A percentile compares a stretch with the other conserved stretches of the same genome.
phyloP scores from a whole-genome alignment of 2,888 invertebrate species.

The Mesodorylaimus sp. region DNA sequence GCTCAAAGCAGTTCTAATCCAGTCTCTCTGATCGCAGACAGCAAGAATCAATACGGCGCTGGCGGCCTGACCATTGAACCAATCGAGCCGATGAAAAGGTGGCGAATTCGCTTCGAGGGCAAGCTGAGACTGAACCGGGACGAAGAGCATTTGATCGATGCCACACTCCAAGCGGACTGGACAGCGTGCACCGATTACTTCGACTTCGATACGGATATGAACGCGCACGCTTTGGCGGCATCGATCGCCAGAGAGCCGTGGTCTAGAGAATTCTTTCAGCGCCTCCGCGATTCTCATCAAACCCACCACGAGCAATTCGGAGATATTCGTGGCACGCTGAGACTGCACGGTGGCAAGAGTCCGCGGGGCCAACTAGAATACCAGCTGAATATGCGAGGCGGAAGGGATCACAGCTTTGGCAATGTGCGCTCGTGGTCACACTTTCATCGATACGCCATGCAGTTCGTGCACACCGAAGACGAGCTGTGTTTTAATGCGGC shows the following conservation, averaged over 20 bases:
- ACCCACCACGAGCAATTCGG: conserved; percentile 68
- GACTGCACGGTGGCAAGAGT: conserved; percentile 37
- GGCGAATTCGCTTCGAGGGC: conserved; percentile 51
- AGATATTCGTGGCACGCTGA: conserved; percentile 42
- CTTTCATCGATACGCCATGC: conserved; percentile 58
- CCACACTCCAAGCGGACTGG: conserved; percentile 47
- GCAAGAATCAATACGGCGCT: conserved; percentile 42
- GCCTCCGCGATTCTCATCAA: conserved; percentile 52
- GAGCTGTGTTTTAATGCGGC: conserved; percentile 50
- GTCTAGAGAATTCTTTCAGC: conserved; percentile 48
- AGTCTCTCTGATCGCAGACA: conserved; percentile 28
- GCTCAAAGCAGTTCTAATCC: too few relatives aligned
- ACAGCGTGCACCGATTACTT: conserved; percentile 45
- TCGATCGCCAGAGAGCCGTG: conserved; percentile 56
- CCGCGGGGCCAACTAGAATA: too few relatives aligned
- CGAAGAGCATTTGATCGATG: conserved; percentile 36
- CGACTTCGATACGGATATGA: conserved; percentile 53
- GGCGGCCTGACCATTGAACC: conserved; percentile 50
- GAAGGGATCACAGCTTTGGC: conserved; percentile 63
- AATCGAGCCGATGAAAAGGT: conserved; percentile 51
- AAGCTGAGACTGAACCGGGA: conserved; percentile 35
- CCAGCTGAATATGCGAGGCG: conserved; percentile 43
- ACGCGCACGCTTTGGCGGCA: conserved; percentile 46
- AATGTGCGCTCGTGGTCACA: conserved; percentile 31
- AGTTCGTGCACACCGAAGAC: conserved; percentile 53